Base-by-base conservation (phyloP, 92 coral and sea anemone species). In the Micromussa lordhowensis region DNA sequence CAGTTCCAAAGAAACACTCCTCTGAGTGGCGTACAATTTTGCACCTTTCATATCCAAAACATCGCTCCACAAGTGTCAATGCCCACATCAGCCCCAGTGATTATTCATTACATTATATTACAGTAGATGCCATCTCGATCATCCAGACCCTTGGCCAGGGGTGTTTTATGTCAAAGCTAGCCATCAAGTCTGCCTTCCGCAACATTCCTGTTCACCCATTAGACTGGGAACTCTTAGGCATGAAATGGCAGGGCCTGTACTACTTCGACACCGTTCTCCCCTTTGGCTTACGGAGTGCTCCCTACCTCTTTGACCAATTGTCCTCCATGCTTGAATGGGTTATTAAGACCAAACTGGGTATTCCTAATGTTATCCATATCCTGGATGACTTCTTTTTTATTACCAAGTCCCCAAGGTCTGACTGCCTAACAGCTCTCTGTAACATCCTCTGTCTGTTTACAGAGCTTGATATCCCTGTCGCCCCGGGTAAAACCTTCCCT, bases 401-500 rank as follows among this genome's bases (percentile, higher is more conserved):
- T n/a, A n/a, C n/a, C n/a, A 8, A 74, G 53, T 40, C 88, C 36
- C 78, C 55, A 21, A 8, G 59, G 79, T 22, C 78, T 57, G 58
- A 29, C 32, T 66, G 54, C 63, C 30, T 70, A 5, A 40, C n/a
- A 24, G 16, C 28, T 22, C 31, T 83, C 0, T 69, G 57, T 69
- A 54, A 36, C 77, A 26, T 35, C 19, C 69, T 32, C 0, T 48
- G 15, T n/a, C 14, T 35, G 61, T 77, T 84, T 22, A 35, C 16
- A 49, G 15, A 51, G 21, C 44, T 71, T 35, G 18, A 54, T 9
- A 61, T 81, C 16, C 73, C 74, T 85, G 28, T 57, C 18, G 88
- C 82, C 48, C 66, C 82, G 2, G 40, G 90, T n/a, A 86, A 55
- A 82, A 82, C 26, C 31, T 82, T 8, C 88, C 75, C 10, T 71